Evolutionary conservation across 2,888 invertebrate species (phyloP).

Genomic region (Spisula subtruncata): DNA sequence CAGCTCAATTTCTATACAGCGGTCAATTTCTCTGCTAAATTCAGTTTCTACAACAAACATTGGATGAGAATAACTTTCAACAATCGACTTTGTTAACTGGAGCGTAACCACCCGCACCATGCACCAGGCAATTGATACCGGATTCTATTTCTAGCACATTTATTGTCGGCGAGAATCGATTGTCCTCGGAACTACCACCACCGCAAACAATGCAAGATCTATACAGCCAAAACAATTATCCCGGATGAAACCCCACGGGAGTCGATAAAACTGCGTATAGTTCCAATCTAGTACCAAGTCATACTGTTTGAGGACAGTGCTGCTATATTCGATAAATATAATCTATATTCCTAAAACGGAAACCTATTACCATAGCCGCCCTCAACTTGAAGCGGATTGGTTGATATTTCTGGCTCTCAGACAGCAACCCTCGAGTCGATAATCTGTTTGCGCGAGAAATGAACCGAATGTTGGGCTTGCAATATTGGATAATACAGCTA

Average conservation of each 20-base stretch:
- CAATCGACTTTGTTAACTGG: neutral
- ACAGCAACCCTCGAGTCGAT: neutral
- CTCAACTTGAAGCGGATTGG: constrained; percentile 43
- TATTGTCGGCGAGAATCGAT: neutral
- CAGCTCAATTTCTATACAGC: neutral
- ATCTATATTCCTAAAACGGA: neutral
- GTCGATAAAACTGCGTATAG: neutral
- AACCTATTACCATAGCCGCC: constrained; percentile 38
- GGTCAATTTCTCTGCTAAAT: neutral
- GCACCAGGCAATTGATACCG: neutral
- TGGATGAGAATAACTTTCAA: neutral
- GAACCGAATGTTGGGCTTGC: neutral
- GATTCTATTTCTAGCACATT: neutral
- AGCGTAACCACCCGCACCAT: constrained; percentile 22
- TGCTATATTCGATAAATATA: neutral
- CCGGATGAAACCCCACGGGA: neutral
- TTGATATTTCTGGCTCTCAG: neutral
- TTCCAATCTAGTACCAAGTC: neutral
- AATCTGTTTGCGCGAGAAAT: neutral
- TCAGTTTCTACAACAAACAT: neutral
- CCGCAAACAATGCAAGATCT: neutral
- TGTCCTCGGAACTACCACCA: neutral
- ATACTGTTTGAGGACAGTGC: neutral
- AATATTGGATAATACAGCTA: neutral
- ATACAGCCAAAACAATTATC: constrained; percentile 7